A percentile compares a stretch with the other conserved stretches of the same genome.
Conservation (phyloP, 2,888 invertebrate genomes). For the Tubulanus polymorphus region DNA sequence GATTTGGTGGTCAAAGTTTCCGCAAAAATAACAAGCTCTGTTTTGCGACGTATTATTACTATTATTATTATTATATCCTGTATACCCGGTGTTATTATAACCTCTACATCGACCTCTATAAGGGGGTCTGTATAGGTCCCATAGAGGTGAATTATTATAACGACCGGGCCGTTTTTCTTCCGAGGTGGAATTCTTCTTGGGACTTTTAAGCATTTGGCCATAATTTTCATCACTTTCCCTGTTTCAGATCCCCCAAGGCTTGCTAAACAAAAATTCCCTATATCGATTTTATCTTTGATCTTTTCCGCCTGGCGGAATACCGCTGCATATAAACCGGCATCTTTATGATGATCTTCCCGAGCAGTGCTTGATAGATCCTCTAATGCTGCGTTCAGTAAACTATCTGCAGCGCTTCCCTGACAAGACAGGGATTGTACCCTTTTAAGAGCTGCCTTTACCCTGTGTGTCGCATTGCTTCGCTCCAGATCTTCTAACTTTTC, state of each 20-base stretch:
- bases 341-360: background rate
- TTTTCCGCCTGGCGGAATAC: background rate
- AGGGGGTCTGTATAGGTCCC: no score
- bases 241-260: background rate
- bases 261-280: background rate
- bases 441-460: background rate
- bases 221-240: background rate
- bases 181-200: no score
- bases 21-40: background rate
- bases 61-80: no score
- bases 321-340: background rate
- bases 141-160: no score
- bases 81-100: no score
- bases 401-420: background rate
- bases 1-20: background rate
- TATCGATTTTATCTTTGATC: background rate
- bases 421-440: background rate
- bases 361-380: background rate
- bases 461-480: no score
- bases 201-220: background rate
- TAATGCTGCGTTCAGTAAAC: background rate
- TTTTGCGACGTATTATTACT: no score
- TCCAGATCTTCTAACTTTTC: no score
- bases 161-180: no score
- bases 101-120: no score